Conservation (phyloP, 92 coral and sea anemone species). For the Palythoa heliodiscus region DNA sequence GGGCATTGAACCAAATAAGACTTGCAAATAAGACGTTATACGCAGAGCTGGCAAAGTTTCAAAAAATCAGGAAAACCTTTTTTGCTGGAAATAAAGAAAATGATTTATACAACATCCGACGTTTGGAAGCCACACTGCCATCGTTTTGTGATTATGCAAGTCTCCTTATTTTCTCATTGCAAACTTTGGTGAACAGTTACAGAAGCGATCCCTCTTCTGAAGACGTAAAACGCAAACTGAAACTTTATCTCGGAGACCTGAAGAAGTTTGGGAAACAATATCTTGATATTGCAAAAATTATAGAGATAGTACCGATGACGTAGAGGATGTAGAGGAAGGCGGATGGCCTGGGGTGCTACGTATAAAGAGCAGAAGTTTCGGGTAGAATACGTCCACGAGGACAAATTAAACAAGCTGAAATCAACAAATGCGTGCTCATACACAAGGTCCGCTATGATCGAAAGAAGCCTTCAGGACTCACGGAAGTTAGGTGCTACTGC, state of each 20-base stretch:
- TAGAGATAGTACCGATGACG: no score
- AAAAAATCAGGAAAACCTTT: background rate
- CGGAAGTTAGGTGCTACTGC: no score
- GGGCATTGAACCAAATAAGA: background rate
- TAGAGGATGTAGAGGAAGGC: no score
- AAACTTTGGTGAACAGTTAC: background rate
- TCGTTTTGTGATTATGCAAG: constrained; percentile 32
- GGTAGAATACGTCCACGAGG: background rate
- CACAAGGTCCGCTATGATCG: no score
- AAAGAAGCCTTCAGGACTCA: no score
- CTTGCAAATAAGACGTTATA: background rate
- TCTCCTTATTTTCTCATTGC: constrained; percentile 18
- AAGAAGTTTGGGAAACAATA: background rate
- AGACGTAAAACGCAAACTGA: background rate
- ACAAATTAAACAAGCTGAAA: no score
- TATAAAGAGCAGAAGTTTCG: no score
- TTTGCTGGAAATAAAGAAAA: background rate
- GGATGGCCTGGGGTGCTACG: no score
- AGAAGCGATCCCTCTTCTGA: background rate
- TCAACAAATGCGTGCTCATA: no score
- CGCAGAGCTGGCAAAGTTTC: constrained; percentile 6
- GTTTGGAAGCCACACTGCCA: constrained; percentile 6
- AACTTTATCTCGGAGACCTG: constrained; percentile 18
- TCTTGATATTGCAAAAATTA: background rate
- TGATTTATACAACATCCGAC: background rate